Percentiles rank a stretch among this genome's conserved stretches.
Conservation (phyloP, 2,888 invertebrate species). For the Gymnocheta viridis region DNA sequence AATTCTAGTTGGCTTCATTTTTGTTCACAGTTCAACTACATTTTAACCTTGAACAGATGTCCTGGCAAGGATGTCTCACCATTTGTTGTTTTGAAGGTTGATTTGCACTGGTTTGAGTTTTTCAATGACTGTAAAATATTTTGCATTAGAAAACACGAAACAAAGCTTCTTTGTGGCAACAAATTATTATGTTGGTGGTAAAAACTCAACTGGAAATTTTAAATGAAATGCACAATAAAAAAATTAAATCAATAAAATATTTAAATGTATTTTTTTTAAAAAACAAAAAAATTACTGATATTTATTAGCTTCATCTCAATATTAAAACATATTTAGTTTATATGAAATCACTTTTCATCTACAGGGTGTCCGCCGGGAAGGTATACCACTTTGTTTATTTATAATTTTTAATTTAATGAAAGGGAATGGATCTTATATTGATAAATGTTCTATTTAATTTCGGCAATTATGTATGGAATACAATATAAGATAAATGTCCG, state of each 20-base stretch:
- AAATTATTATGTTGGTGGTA: constrained; percentile 6
- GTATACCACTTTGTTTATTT: too few relatives aligned
- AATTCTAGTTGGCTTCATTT: constrained; percentile 10
- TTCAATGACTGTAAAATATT: not conserved
- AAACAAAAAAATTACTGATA: not conserved
- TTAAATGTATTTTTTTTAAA: constrained; percentile 2
- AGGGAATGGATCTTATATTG: too few relatives aligned
- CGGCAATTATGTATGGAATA: too few relatives aligned
- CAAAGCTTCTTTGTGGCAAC: not conserved
- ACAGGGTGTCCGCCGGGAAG: too few relatives aligned
- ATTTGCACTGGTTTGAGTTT: not conserved
- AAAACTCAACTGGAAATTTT: not conserved
- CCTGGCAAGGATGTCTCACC: constrained; percentile 60
- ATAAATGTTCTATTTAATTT: too few relatives aligned
- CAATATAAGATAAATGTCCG: too few relatives aligned
- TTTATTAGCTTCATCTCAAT: not conserved
- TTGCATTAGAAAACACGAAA: not conserved
- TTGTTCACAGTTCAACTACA: constrained; percentile 55
- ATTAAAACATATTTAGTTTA: too few relatives aligned
- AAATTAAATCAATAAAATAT: constrained; percentile 50
- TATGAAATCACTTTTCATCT: too few relatives aligned
- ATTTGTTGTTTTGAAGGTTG: constrained; percentile 2
- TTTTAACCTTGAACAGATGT: constrained; percentile 61
- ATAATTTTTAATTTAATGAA: too few relatives aligned
- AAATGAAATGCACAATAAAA: not conserved